phyloP scores from a whole-genome alignment of 2,888 invertebrate genomes.

The Dermolepida albohirtum region DNA sequence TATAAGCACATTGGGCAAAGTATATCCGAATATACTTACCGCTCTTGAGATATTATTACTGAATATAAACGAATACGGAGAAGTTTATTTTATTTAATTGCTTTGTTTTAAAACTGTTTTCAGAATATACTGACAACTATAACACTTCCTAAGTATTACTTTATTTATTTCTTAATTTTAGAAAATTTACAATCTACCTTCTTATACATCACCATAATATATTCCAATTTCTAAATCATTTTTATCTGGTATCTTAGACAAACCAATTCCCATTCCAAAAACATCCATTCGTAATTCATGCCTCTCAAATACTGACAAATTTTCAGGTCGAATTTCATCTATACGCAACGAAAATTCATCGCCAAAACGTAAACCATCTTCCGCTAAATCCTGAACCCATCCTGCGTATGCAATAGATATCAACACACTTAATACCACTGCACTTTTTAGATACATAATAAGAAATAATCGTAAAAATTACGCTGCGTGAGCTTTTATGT shows the following conservation, averaged over 20 bases:
- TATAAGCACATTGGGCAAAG: too few species aligned
- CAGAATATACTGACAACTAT: too few species aligned
- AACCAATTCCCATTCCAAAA: constrained; percentile 68
- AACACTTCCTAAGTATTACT: too few species aligned
- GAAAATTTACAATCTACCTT: constrained; percentile 52
- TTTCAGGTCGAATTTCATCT: constrained; percentile 51
- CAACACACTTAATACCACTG: constrained; percentile 50
- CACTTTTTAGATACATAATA: constrained; percentile 54
- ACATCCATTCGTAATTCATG: constrained; percentile 70
- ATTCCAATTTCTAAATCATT: constrained; percentile 66
- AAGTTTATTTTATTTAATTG: too few species aligned
- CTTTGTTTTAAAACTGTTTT: too few species aligned
- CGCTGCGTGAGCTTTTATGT: constrained; percentile 57
- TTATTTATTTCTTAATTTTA: too few species aligned
- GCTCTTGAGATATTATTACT: too few species aligned
- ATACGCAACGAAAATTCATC: constrained; percentile 55
- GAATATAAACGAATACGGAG: too few species aligned
- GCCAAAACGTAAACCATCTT: constrained; percentile 54
- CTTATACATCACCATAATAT: constrained; percentile 54
- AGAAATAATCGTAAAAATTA: constrained; percentile 51
- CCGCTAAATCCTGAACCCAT: constrained; percentile 55
- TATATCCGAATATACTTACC: too few species aligned
- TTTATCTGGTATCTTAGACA: constrained; percentile 66
- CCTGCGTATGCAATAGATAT: constrained; percentile 43
- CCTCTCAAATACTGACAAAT: constrained; percentile 66